Percentiles rank a stretch among this genome's conserved stretches.
Evolutionary conservation across 2,888 invertebrate species (phyloP).

Genomic region (Macrostomum cliftonense): DNA sequence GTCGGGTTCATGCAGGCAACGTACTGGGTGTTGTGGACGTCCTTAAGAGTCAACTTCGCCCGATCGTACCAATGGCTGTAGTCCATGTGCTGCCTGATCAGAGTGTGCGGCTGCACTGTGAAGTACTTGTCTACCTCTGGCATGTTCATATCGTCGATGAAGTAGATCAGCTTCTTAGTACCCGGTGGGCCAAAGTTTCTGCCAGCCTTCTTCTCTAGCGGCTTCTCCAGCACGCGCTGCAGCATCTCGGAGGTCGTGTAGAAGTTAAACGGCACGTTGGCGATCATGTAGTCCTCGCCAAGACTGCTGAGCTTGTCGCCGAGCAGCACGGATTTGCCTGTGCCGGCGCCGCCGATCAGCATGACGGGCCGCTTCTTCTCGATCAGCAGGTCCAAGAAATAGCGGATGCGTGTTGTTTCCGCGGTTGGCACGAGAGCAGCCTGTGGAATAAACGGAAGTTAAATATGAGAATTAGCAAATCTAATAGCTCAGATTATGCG

Average conservation of each 20-base stretch:
- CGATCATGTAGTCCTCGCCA: slow-evolving; percentile 60
- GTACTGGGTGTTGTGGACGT: slow-evolving; percentile 88
- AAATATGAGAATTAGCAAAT: background rate
- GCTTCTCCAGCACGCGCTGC: slow-evolving; percentile 66
- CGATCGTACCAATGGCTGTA: slow-evolving; percentile 93
- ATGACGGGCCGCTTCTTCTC: slow-evolving; percentile 72
- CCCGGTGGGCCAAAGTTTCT: slow-evolving; percentile 86
- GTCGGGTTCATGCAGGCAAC: slow-evolving; percentile 95
- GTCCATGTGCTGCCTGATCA: slow-evolving; percentile 82
- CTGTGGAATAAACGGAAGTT: slow-evolving; percentile 36
- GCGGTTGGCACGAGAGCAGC: slow-evolving; percentile 76
- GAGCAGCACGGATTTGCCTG: slow-evolving; percentile 81
- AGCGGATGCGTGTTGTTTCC: slow-evolving; percentile 72
- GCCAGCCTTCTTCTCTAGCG: slow-evolving; percentile 84
- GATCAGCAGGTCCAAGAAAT: slow-evolving; percentile 70
- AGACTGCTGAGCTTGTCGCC: slow-evolving; percentile 59
- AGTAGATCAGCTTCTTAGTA: slow-evolving; percentile 74
- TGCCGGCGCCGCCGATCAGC: slow-evolving; percentile 77
- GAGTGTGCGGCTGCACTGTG: slow-evolving; percentile 83
- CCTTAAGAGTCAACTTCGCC: slow-evolving; percentile 65
- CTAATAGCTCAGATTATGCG: too few relatives aligned
- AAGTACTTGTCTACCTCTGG: slow-evolving; percentile 85
- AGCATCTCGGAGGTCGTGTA: slow-evolving; percentile 59
- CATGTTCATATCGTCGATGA: slow-evolving; percentile 95
- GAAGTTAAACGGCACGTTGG: slow-evolving; percentile 84